These are phyloP conservation scores for Agrotis puta DNA, from an alignment of 2,888 invertebrate genomes.

Conservation along the genomic window DNA sequence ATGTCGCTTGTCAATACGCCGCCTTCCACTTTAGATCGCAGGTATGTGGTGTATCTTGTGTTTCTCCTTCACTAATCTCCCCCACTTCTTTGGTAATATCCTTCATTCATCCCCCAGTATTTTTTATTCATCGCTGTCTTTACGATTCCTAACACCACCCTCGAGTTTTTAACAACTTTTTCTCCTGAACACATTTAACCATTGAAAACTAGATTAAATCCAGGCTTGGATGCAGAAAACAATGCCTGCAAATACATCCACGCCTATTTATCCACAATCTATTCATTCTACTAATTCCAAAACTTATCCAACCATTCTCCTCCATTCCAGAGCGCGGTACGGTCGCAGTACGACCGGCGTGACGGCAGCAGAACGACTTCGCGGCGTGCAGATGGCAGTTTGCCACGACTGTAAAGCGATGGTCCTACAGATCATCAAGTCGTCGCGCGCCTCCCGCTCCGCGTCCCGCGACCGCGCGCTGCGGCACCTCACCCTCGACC, in stretches of 20 bases:
- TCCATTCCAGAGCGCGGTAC: constrained; percentile 90
- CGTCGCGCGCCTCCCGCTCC: constrained; percentile 95
- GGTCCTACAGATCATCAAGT: constrained; percentile 98
- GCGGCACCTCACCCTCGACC: constrained; percentile 95
- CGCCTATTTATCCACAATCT: no score
- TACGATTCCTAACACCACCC: no score
- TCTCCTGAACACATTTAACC: no score
- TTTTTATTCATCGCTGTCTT: no score
- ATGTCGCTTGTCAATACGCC: constrained; percentile 74
- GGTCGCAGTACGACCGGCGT: constrained; percentile 91
- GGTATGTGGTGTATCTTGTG: constrained; percentile 73
- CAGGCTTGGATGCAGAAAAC: no score
- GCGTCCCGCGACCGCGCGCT: constrained; percentile 96
- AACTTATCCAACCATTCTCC: neutral
- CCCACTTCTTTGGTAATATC: no score
- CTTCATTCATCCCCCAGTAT: neutral
- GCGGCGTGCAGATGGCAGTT: constrained; percentile 96
- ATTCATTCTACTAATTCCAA: no score
- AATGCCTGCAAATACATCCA: no score
- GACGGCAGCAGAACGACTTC: constrained; percentile 92
- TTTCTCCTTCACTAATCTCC: no score
- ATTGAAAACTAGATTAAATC: no score
- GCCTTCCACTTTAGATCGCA: constrained; percentile 89
- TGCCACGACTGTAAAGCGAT: constrained; percentile 98
- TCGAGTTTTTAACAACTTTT: no score